phyloP scores from a whole-genome alignment of 2,797 vertebrate species.

The Aselliscus stoliczkanus region DNA sequence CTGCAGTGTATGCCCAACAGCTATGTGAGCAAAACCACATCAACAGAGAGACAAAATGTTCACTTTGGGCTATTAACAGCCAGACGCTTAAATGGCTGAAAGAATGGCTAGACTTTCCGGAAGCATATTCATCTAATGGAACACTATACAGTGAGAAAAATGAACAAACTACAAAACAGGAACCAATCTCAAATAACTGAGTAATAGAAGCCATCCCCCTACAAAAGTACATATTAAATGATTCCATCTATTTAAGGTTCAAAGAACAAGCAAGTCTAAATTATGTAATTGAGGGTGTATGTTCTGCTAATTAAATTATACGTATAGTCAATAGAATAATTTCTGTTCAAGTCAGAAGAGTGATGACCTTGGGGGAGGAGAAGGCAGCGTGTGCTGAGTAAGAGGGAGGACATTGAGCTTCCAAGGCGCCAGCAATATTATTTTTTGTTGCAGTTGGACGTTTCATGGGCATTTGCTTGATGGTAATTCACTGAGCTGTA shows the following conservation, averaged over 20 bases:
- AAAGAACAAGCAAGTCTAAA: background rate
- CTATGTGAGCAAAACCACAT: background rate
- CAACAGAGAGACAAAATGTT: background rate
- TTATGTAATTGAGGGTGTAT: background rate
- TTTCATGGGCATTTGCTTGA: background rate
- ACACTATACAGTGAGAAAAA: background rate
- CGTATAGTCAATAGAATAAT: background rate
- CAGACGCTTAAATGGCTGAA: background rate
- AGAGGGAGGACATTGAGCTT: no score
- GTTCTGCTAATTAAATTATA: background rate
- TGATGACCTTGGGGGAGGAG: no score
- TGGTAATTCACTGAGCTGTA: background rate
- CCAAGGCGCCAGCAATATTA: background rate
- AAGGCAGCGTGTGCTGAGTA: rapidly evolving
- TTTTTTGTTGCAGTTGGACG: background rate
- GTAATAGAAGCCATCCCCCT: no score
- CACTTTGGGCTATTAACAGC: background rate
- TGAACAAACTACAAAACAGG: background rate
- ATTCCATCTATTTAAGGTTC: background rate
- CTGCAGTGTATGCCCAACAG: background rate
- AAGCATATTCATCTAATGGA: background rate
- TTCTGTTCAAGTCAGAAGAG: background rate
- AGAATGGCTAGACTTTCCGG: background rate
- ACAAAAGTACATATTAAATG: background rate
- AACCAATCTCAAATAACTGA: background rate